These are phyloP conservation scores for Prosopocoilus inquinatus DNA, from an alignment of 2,888 invertebrate genomes.

Conservation along the genomic window DNA sequence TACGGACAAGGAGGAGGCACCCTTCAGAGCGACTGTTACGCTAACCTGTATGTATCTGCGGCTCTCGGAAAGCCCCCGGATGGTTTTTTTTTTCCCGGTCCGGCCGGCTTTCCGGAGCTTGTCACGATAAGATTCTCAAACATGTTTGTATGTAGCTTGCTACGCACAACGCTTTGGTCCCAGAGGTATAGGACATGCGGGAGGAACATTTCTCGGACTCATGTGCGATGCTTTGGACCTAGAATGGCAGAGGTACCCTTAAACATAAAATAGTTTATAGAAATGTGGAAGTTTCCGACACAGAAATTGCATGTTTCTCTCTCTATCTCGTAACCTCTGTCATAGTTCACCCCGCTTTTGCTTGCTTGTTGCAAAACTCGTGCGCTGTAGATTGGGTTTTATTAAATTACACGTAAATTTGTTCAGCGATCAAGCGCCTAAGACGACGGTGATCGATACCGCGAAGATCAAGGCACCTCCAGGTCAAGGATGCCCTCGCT, in stretches of 20 bases:
- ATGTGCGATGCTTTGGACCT: conserved; percentile 80
- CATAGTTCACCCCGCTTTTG: conserved; percentile 21
- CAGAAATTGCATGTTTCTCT: not conserved
- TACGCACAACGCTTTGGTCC: conserved; percentile 95
- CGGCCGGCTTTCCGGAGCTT: not conserved
- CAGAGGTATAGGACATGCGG: conserved; percentile 90
- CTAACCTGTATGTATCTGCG: conserved; percentile 69
- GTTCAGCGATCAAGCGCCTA: conserved; percentile 71
- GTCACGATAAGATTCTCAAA: not conserved
- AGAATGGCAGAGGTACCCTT: conserved; percentile 70
- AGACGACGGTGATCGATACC: conserved; percentile 76
- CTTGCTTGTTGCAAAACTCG: not conserved
- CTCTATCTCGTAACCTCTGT: conserved; percentile 22
- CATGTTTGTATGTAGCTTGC: conserved; percentile 65
- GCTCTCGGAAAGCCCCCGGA: conserved; percentile 1
- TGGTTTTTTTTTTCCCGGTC: not conserved
- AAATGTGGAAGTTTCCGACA: conserved; percentile 3
- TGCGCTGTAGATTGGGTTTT: not conserved
- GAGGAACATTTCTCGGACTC: conserved; percentile 79
- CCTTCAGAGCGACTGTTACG: conserved; percentile 83
- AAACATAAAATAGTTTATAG: not conserved
- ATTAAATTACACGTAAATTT: not conserved
- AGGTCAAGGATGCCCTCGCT: conserved; percentile 86
- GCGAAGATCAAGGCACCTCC: conserved; percentile 76
- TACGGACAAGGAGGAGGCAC: conserved; percentile 96